Base-by-base conservation (phyloP, 2,797 vertebrate species). In the Mustela erminea region DNA sequence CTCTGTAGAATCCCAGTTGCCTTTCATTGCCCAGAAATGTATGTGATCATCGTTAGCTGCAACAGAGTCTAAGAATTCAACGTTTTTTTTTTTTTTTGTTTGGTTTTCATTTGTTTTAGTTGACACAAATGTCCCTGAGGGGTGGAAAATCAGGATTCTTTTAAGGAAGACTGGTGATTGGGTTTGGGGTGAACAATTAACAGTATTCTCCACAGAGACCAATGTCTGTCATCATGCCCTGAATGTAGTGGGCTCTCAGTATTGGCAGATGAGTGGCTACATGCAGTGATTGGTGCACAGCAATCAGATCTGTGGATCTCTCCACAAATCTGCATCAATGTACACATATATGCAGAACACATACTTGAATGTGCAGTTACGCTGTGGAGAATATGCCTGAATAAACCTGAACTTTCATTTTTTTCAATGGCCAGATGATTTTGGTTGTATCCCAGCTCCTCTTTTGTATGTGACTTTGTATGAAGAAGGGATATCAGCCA, bases 341-440 rank as follows among this genome's bases (percentile, higher is more conserved):
- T 32, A 4, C 12, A 56, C 20, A 27, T 14, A 4, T 4, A 35
- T 56, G 7, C 8, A 11, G 27, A 66, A 64, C 8, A 25, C 2
- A 0, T 58, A 29, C 41, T 23, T 54, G 7, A 64, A n/a, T 70
- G 38, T 49, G 64, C 83, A 66, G 0, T 81, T 41, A 35, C 54
- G 62, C 27, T 60, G 64, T 43, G 80, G 77, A 94, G 46, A 49
- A n/a, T 27, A 54, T 7, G 35, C 41, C 85, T 80, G 66, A 88
- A 29, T 84, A 92, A 95, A 96, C 93, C 46, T 75, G 12, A 15
- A 27, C 77, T 88, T 95, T 90, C 13, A 52, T 87, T 95, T 96
- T 93, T 62, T 56, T 90, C 77, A 87, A 5, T 80, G 88, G 72
- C 62, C 46, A 93, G n/a, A 49, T 94, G 77, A 83, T 68, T 87